Conservation (phyloP, 37 sponge, comb jelly and placozoan species). For the Chondrosia reniformis region DNA sequence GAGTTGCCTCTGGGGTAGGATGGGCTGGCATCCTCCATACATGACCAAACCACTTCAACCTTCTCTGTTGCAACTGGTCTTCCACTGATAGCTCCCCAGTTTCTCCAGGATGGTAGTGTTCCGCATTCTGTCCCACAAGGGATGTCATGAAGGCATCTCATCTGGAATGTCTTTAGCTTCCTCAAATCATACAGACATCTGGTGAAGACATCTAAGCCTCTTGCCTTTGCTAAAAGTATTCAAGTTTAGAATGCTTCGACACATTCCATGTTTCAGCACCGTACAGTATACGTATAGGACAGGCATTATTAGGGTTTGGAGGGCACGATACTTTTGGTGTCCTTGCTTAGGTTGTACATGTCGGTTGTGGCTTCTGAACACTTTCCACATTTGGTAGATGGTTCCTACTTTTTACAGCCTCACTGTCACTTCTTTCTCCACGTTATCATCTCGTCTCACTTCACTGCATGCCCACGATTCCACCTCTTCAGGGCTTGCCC, state of each 20-base stretch:
- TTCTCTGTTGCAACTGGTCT: not conserved
- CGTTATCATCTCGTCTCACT: not conserved
- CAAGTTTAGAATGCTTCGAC: not conserved
- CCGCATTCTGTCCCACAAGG: not conserved
- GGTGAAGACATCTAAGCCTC: no score
- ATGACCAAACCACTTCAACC: not conserved
- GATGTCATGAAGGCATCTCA: not conserved
- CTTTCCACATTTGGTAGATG: not conserved
- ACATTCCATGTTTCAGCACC: not conserved
- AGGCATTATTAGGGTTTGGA: not conserved
- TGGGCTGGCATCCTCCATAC: not conserved
- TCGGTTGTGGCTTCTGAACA: not conserved
- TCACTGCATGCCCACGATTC: not conserved
- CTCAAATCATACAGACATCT: not conserved
- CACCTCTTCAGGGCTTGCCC: not conserved
- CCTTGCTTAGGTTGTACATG: not conserved
- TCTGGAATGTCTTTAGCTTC: not conserved
- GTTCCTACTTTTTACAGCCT: not conserved
- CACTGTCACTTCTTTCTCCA: not conserved
- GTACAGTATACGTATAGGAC: not conserved
- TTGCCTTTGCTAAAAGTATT: no score
- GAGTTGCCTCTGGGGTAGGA: not conserved
- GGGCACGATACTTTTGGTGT: not conserved
- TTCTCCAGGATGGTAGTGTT: not conserved
- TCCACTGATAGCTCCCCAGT: not conserved